Evolutionary conservation across 2,797 vertebrate species (phyloP).

Genomic region (Eulemur coronatus): DNA sequence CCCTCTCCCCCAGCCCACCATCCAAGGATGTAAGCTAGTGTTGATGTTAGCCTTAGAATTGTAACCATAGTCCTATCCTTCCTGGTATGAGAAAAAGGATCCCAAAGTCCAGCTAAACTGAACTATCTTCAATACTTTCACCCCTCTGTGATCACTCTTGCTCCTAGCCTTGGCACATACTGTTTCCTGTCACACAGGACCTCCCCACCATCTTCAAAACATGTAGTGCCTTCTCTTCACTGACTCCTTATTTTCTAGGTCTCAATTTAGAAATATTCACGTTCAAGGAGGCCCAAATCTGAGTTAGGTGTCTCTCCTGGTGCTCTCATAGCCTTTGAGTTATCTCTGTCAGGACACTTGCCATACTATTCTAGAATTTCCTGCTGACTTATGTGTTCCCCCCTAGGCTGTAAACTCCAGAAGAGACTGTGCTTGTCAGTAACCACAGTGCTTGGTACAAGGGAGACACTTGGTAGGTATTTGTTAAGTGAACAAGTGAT

Average conservation of each 20-base stretch:
- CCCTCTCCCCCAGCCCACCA: neutral
- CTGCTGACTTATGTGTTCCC: fast-evolving
- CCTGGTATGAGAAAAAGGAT: neutral
- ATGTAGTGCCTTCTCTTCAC: neutral
- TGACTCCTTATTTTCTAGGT: neutral
- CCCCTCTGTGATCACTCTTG: neutral
- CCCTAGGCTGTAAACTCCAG: neutral
- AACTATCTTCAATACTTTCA: neutral
- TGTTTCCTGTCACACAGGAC: neutral
- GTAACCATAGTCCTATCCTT: neutral
- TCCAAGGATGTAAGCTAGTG: neutral
- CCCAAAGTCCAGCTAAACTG: neutral
- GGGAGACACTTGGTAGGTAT: neutral
- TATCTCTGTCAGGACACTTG: fast-evolving
- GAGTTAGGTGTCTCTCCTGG: neutral
- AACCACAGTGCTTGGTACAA: neutral
- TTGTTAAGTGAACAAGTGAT: neutral
- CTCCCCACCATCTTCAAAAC: neutral
- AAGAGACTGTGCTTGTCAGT: neutral
- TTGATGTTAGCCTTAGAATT: neutral
- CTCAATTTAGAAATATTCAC: neutral
- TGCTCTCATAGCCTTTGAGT: no score
- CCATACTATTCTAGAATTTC: neutral
- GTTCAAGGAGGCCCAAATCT: neutral
- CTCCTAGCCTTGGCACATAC: neutral